Evolutionary conservation across 1,140 invertebrate genomes (phyloP).

Genomic region (Antheraea pernyi): DNA sequence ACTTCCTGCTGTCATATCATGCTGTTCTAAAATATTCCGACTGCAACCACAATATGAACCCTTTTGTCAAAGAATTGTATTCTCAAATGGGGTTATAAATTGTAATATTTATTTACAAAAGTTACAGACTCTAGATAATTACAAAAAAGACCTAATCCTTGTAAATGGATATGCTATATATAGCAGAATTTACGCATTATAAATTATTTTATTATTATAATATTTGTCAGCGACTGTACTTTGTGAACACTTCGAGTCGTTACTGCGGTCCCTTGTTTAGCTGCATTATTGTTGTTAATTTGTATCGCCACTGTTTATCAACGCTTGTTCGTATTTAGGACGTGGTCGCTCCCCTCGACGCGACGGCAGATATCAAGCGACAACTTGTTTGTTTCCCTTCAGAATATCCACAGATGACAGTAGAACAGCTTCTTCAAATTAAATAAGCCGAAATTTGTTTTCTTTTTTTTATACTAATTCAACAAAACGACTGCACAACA

Average conservation of each 20-base stretch:
- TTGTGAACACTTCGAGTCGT: constrained; percentile 18
- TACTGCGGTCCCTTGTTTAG: constrained; percentile 20
- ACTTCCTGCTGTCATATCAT: no score
- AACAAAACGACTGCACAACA: no score
- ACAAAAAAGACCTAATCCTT: no score
- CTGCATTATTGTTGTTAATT: constrained; percentile 32
- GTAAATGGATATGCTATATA: no score
- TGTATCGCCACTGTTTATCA: constrained; percentile 29
- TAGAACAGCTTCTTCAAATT: background rate
- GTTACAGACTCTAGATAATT: no score
- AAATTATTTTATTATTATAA: background rate
- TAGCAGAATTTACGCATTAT: background rate
- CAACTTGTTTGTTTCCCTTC: constrained; percentile 12
- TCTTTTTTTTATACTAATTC: no score
- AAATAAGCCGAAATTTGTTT: background rate
- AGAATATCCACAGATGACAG: background rate
- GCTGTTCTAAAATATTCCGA: no score
- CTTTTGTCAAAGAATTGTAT: no score
- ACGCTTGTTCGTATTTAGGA: constrained; percentile 23
- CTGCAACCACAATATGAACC: no score
- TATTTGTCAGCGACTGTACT: constrained; percentile 2
- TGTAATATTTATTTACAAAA: no score
- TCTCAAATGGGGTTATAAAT: no score
- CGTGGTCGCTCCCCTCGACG: background rate
- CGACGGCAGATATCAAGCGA: constrained; percentile 11